Evolutionary conservation across 2,113 vertebrate genomes (phyloP).

Genomic region (Melozone crissalis): DNA sequence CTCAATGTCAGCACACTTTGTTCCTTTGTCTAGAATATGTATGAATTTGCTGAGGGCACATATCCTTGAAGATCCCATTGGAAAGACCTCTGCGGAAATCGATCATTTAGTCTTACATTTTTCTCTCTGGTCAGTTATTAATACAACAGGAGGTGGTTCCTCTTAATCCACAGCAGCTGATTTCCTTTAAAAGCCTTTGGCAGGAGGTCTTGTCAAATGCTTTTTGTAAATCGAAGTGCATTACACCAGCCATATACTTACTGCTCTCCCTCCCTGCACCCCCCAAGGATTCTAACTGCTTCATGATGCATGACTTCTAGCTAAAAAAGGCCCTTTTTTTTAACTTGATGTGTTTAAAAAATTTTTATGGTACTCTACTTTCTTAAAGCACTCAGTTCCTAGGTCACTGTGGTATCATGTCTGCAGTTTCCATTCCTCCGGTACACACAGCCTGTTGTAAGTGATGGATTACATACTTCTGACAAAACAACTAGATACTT

Average conservation of each 20-base stretch:
- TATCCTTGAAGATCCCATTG: neutral
- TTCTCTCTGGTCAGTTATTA: slow-evolving; percentile 28
- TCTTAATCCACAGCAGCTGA: slow-evolving; percentile 28
- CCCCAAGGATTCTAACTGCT: neutral
- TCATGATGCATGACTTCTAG: neutral
- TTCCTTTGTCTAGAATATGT: neutral
- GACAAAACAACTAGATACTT: neutral
- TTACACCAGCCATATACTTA: neutral
- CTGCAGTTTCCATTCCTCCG: neutral
- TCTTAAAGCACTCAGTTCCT: neutral
- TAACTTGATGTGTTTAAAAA: neutral
- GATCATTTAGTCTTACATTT: neutral
- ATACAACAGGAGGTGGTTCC: neutral
- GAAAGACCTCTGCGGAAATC: neutral
- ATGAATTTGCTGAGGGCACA: neutral
- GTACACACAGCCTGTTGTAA: neutral
- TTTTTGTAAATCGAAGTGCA: slow-evolving; percentile 54
- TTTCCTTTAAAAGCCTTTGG: slow-evolving; percentile 43
- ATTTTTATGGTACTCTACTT: neutral
- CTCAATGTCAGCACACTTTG: neutral
- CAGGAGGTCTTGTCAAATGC: slow-evolving; percentile 22
- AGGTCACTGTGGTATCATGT: neutral
- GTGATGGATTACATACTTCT: neutral
- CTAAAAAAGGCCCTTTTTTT: neutral
- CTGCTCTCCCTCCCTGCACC: neutral